These are phyloP conservation scores for Fragum sueziense DNA, from an alignment of 2,888 invertebrate species.

Conservation along the genomic window DNA sequence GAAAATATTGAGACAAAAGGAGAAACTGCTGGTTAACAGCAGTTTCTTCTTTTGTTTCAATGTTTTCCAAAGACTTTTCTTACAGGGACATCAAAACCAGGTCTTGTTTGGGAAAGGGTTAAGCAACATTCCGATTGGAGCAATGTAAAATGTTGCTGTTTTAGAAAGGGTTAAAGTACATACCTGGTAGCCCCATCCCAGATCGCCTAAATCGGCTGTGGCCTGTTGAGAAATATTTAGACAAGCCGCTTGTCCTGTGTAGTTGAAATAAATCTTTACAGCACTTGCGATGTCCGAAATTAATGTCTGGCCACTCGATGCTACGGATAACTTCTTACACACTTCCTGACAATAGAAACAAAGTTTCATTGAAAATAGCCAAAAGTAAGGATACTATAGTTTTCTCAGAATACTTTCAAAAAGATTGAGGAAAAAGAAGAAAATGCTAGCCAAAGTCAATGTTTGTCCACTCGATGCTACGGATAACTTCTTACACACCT, in stretches of 20 bases:
- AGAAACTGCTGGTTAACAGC: too few species aligned
- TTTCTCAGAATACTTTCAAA: too few species aligned
- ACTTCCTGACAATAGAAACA: slow-evolving; percentile 82
- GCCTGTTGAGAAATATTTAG: slow-evolving; percentile 86
- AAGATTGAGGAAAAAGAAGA: too few species aligned
- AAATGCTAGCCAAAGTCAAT: slow-evolving; percentile 86
- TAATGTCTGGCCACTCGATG: slow-evolving; percentile 84
- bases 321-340: slow-evolving; percentile 83
- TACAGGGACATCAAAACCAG: too few species aligned
- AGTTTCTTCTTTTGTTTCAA: too few species aligned
- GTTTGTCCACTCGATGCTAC: slow-evolving; percentile 83
- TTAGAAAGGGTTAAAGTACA: too few species aligned
- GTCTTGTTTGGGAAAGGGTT: too few species aligned
- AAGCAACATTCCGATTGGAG: too few species aligned
- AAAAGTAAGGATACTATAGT: not conserved
- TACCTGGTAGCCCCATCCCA: slow-evolving; percentile 93
- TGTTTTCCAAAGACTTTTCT: too few species aligned
- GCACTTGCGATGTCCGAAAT: slow-evolving; percentile 87
- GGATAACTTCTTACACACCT: slow-evolving; percentile 84
- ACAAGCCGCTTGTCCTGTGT: slow-evolving; percentile 88
- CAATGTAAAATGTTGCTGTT: too few species aligned
- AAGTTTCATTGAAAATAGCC: not conserved
- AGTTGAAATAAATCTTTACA: slow-evolving; percentile 91
- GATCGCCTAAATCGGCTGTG: slow-evolving; percentile 86
- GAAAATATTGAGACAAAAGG: too few species aligned